Conservation (phyloP, 2,888 invertebrate genomes). For the Venusia cambrica region DNA sequence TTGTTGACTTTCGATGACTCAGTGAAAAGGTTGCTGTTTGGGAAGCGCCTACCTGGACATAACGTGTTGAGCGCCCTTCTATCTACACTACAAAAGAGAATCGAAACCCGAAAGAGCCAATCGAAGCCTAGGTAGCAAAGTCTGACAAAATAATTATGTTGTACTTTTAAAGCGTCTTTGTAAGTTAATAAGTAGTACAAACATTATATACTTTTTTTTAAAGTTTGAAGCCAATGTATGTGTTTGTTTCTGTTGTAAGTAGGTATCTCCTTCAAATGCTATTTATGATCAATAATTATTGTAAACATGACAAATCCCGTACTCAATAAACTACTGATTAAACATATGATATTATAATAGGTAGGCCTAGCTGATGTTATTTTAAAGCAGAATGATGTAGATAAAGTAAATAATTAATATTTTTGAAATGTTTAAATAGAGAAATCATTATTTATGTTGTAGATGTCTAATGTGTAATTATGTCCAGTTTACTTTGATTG, state of each 20-base stretch:
- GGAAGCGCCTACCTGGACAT: slow-evolving; percentile 93
- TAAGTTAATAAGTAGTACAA: no score
- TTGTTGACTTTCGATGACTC: slow-evolving; percentile 94
- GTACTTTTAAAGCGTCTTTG: no score
- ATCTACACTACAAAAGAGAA: slow-evolving; percentile 89
- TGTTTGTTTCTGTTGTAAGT: no score
- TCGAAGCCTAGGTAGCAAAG: slow-evolving; percentile 65
- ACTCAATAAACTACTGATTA: background rate
- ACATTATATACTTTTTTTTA: slow-evolving; percentile 7
- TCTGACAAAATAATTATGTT: slow-evolving; percentile 4
- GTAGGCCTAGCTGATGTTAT: background rate
- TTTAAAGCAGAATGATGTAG: slow-evolving; percentile 5
- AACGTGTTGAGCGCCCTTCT: slow-evolving; percentile 92
- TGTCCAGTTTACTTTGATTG: slow-evolving; percentile 4
- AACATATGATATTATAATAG: background rate
- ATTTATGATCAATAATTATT: slow-evolving; percentile 1
- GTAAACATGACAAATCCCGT: slow-evolving; percentile 1
- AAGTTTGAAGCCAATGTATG: slow-evolving; percentile 16
- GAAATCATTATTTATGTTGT: slow-evolving; percentile 4
- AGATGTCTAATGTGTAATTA: background rate
- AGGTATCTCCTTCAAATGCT: no score
- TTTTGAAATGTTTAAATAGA: slow-evolving; percentile 1
- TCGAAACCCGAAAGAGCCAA: slow-evolving; percentile 83
- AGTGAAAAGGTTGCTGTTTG: slow-evolving; percentile 92
- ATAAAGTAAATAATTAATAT: slow-evolving; percentile 4